Evolutionary conservation across 2,888 invertebrate species (phyloP), one percentile per base, ranked within the genome.

Genomic region (Oxystoma pomonae): DNA sequence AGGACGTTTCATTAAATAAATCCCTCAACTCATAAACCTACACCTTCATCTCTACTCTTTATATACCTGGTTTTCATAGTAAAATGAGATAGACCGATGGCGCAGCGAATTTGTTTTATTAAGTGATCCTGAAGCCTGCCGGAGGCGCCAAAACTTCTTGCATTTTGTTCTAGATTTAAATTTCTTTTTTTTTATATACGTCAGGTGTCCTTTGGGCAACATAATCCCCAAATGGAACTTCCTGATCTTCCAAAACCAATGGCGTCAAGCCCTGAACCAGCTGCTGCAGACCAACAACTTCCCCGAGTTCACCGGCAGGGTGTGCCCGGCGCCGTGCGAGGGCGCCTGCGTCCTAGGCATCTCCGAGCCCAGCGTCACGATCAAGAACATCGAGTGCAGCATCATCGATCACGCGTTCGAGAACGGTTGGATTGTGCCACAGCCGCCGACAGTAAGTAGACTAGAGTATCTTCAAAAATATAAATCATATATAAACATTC

Each of bases 171-270:
- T 1, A 20, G 16, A 20, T 55, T 55, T 7, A 16, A n/a, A n/a
- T n/a, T n/a, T n/a, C n/a, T n/a, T n/a, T 56, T 49, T 9, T 7
- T 55, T 49, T 55, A 12, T 16, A 50, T 12, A 17, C 22, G 58
- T 56, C 18, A 63, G 67, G 12, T 99, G 98, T 77, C 98, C 98
- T 0, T 86, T 99, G 51, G 98, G 98, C 35, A 99, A 99, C 81
- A 96, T 99, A 71, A 96, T 99, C 70, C 99, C 99, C 60, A 97
- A 97, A 82, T 99, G 98, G 97, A 99, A 99, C 81, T 95, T 98
- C 77, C 87, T 99, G 18, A 86, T 99, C n/a, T 98, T 92, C 84
- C 87, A 91, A 75, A 90, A 89, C 58, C 92, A 96, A 76, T 99
- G 98, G 98, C 86, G 88, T 68, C 94, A 96, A 79, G 99, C 99